Evolutionary conservation across 2,113 vertebrate genomes (phyloP), one percentile per base, ranked within the genome.

Genomic region (Anolis sagrei): DNA sequence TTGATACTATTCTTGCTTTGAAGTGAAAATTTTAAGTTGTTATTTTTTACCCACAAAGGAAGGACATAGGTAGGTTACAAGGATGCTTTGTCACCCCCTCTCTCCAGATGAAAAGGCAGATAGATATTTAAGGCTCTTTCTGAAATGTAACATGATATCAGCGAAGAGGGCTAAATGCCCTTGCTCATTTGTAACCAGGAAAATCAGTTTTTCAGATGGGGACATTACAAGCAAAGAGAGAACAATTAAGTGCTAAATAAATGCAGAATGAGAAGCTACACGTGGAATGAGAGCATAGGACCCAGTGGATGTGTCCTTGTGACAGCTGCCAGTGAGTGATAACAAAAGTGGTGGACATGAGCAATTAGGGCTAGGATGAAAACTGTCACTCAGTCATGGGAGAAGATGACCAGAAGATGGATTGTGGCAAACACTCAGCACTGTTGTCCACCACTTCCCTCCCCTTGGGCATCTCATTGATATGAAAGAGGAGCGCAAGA

Each of bases 311-410:
- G 4, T 32, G 66, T 68, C 68, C 7, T 72, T 54, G 66, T 21
- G 66, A 79, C 76, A 79, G 76, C 51, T 79, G 76, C 34, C 76
- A 72, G 61, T 79, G 39, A n/a, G 36, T 61, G 84, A 73, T 85
- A 61, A 85, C 76, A 54, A 51, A 36, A 73, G 34, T 72, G 51
- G 58, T 68, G 13, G 29, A 49, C 74, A 77, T 68, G 23, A 76
- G 27, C 68, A 79, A 83, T 83, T 83, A 83, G 36, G 72, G 44
- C 54, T 64, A 21, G 25, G 82, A 83, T 75, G 51, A 61, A 19
- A 79, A 72, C 68, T 85, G 76, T 79, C 76, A 85, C 76, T 79
- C 76, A 79, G 21, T 44, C 8, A 66, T 68, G 74, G 64, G 34
- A 61, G 49, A 76, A 39, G 34, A 72, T 61, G 76, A 51, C 29